A percentile compares a stretch with the other conserved stretches of the same genome.
Conservation (phyloP, 2,888 invertebrate species). For the Calliphora vomitoria region DNA sequence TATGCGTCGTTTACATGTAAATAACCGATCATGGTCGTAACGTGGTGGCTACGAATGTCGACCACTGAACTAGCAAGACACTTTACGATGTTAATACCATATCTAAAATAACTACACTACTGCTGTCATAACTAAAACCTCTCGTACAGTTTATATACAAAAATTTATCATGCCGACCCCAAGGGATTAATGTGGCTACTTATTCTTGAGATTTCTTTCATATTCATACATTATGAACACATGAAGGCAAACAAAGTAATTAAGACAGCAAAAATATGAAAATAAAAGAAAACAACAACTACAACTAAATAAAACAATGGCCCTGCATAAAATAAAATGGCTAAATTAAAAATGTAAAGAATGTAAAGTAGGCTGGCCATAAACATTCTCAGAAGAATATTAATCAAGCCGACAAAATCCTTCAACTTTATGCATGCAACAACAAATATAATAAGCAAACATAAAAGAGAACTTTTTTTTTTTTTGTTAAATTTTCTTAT, state of each 20-base stretch:
- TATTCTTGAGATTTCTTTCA: conserved; percentile 72
- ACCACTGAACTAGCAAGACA: no score
- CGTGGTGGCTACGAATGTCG: no score
- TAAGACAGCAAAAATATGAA: conserved; percentile 51
- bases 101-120: no score
- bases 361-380: conserved; percentile 55
- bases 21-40: no score
- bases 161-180: not conserved
- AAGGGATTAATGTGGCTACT: conserved; percentile 71
- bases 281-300: conserved; percentile 2
- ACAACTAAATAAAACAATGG: conserved; percentile 55
- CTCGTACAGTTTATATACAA: no score
- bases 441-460: not conserved
- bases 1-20: no score
- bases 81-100: no score
- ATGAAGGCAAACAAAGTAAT: conserved; percentile 71
- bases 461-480: not conserved
- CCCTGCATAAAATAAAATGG: conserved; percentile 45
- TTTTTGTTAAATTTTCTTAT: not conserved
- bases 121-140: no score
- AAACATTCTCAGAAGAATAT: conserved; percentile 48
- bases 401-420: conserved; percentile 60
- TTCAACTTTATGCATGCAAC: conserved; percentile 40
- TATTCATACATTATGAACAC: conserved; percentile 61
- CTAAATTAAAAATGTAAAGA: conserved; percentile 70